Evolutionary conservation across 2,888 invertebrate species (phyloP), one percentile per base, ranked within the genome.

Genomic region (Watsonalla binaria): DNA sequence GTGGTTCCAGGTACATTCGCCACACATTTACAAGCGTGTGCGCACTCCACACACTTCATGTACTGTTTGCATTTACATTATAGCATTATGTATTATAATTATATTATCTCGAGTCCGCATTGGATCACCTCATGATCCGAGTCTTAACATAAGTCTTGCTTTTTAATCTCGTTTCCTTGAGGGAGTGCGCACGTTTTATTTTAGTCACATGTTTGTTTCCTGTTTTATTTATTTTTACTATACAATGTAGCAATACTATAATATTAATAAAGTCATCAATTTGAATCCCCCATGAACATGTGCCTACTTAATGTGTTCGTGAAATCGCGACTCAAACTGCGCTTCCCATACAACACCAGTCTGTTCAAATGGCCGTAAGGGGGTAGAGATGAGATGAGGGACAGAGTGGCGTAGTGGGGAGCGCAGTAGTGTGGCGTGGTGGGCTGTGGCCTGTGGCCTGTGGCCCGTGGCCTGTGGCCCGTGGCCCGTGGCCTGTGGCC

Each of bases 1-100:
- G 94, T 99, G 99, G 99, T 99, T 99, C 96, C 99, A 99, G 97
- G 98, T 98, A 90, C 89, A 81, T 81, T 91, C 81, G 92, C 92
- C 91, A 76, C 78, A 86, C 86, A 77, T 81, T 76, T 80, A 75
- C 69, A 72, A 65, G 76, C 76, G 74, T 77, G 83, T 82, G 86
- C 84, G 87, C 87, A 82, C 83, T 84, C 82, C 78, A 73, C 74
- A 47, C 54, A 24, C 24, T 24, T 24, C 24, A 24, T 24, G 24
- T 24, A 24, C 24, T 24, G 24, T 24, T 24, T 24, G 24, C 24
- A 24, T 24, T 24, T 24, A 24, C 24, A 24, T 24, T 4, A 24
- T 24, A 24, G 24, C 24, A 24, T 24, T 24, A 24, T 24, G 4
- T 24, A 24, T 24, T 24, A 24, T 24, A 24, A 24, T 24, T 24